phyloP scores from a whole-genome alignment of 2,113 vertebrate species.

The Nematolebias whitei region DNA sequence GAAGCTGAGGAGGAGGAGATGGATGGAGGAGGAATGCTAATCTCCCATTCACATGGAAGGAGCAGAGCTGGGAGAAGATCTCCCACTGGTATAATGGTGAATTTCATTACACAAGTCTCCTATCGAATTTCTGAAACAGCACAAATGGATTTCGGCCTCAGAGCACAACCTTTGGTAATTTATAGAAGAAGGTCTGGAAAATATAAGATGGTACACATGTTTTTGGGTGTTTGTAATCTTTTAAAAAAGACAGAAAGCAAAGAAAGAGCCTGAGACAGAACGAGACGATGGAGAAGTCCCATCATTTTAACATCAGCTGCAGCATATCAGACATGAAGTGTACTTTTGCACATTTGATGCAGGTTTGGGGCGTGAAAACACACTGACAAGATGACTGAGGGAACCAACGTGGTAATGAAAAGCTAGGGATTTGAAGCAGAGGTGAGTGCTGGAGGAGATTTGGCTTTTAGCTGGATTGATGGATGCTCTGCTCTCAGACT shows the following conservation, averaged over 20 bases:
- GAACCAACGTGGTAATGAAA: constrained; percentile 48
- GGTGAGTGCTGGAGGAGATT: constrained; percentile 32
- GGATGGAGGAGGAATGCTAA: constrained; percentile 67
- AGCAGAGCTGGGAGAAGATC: constrained; percentile 39
- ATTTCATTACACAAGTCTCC: constrained; percentile 34
- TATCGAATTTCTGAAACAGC: constrained; percentile 50
- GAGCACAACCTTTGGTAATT: constrained; percentile 29
- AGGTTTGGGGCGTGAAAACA: constrained; percentile 32
- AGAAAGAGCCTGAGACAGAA: constrained; percentile 21
- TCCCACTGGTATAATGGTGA: constrained; percentile 48
- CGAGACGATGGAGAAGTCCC: constrained; percentile 13
- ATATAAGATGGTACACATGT: constrained; percentile 3
- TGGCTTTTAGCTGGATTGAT: constrained; percentile 60
- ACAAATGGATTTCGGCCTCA: constrained; percentile 20
- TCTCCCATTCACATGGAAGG: constrained; percentile 56
- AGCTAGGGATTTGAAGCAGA: constrained; percentile 42
- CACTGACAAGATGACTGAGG: constrained; percentile 20
- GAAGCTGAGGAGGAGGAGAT: constrained; percentile 45
- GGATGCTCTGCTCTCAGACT: constrained; percentile 53
- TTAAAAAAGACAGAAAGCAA: constrained; percentile 4
- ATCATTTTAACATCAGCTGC: constrained; percentile 10
- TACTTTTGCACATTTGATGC: constrained; percentile 4
- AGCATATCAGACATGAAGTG: constrained; percentile 1
- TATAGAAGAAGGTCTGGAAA: constrained; percentile 17
- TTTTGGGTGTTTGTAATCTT: constrained; percentile 15